These are phyloP conservation scores for Scaptomyza pallida DNA, from an alignment of 1,140 invertebrate species.

Conservation along the genomic window DNA sequence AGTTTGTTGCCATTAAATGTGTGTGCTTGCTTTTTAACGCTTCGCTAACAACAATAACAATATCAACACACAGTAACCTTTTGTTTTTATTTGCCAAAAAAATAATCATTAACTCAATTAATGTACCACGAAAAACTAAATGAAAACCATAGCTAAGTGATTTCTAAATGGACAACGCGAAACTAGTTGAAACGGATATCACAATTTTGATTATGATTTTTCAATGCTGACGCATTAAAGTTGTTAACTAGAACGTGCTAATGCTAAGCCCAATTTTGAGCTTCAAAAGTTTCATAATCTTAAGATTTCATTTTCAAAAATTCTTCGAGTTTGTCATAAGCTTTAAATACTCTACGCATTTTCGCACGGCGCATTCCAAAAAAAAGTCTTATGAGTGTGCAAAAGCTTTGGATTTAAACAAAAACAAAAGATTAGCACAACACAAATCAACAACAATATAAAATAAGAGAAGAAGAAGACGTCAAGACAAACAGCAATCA, in stretches of 20 bases:
- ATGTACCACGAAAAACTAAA: slow-evolving; percentile 55
- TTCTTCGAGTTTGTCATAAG: too few species aligned
- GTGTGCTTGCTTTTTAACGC: slow-evolving; percentile 54
- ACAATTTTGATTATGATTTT: slow-evolving; percentile 33
- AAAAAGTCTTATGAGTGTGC: too few species aligned
- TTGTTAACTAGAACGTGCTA: slow-evolving; percentile 33
- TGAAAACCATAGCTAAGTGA: slow-evolving; percentile 8
- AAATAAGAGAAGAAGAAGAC: slow-evolving; percentile 16
- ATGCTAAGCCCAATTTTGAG: too few species aligned
- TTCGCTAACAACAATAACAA: slow-evolving; percentile 66
- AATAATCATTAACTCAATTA: slow-evolving; percentile 74
- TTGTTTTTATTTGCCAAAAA: slow-evolving; percentile 43
- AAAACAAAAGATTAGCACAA: slow-evolving; percentile 13
- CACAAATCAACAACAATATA: slow-evolving; percentile 21
- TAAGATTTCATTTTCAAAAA: too few species aligned
- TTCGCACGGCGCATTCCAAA: too few species aligned
- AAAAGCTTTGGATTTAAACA: background rate
- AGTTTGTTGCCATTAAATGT: slow-evolving; percentile 72
- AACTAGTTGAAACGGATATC: slow-evolving; percentile 60
- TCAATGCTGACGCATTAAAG: background rate
- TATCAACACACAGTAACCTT: slow-evolving; percentile 38
- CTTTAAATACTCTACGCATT: too few species aligned
- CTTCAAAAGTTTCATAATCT: too few species aligned
- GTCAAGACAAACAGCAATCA: slow-evolving; percentile 47
- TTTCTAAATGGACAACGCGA: slow-evolving; percentile 47